These are phyloP conservation scores for Sphyrna mokarran DNA, from an alignment of 2,113 vertebrate genomes.

Conservation along the genomic window DNA sequence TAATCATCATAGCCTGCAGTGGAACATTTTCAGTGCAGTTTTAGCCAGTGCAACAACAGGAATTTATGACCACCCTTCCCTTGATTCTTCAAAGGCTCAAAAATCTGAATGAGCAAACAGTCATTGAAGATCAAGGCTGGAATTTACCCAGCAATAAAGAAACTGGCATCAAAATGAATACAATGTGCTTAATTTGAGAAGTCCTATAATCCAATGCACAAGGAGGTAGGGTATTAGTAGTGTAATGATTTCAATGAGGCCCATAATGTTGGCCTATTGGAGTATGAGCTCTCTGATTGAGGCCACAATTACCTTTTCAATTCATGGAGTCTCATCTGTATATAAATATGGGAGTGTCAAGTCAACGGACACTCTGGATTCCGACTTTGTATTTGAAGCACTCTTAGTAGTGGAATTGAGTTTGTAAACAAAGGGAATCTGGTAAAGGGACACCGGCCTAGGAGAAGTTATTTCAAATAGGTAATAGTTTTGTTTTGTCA, in stretches of 20 bases:
- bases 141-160: background rate
- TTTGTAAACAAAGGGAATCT: no score
- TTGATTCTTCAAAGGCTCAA: background rate
- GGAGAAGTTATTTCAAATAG: no score
- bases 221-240: background rate
- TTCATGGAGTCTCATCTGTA: no score
- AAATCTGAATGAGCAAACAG: background rate
- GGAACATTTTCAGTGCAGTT: background rate
- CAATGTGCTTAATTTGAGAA: background rate
- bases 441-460: no score
- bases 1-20: background rate
- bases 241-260: no score
- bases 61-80: background rate
- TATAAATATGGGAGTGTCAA: no score
- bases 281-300: no score
- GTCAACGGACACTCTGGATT: no score
- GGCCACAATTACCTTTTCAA: no score
- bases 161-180: background rate
- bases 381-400: no score
- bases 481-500: background rate
- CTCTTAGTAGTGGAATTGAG: no score
- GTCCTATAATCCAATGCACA: background rate
- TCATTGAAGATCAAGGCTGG: background rate
- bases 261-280: no score
- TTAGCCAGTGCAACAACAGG: background rate